A percentile compares a stretch with the other conserved stretches of the same genome.
phyloP scores from a whole-genome alignment of 2,797 vertebrate species.

The Malurus leucopterus region DNA sequence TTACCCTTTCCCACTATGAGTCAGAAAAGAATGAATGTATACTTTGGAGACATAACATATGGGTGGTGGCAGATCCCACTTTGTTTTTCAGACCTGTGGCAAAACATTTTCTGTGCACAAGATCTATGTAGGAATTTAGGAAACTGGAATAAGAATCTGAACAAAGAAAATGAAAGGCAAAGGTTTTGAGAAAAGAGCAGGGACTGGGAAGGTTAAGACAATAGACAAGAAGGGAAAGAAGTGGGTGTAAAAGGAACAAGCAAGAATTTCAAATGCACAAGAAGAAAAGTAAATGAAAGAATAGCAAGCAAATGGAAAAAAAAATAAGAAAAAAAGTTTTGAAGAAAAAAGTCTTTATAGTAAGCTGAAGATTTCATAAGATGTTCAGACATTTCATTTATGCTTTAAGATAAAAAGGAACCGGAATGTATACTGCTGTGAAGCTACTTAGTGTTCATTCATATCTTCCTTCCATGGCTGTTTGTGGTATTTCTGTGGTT shows the following conservation, averaged over 20 bases:
- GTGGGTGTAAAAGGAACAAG: neutral
- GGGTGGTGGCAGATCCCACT: accelerated
- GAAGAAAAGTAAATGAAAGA: neutral
- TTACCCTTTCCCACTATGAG: neutral
- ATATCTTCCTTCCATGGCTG: neutral
- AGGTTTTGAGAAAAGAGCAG: neutral
- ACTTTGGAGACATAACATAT: accelerated
- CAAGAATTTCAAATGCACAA: neutral
- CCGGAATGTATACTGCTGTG: neutral
- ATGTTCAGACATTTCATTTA: neutral
- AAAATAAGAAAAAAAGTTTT: neutral
- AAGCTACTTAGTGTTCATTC: neutral
- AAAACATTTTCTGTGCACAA: neutral
- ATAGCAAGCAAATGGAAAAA: neutral
- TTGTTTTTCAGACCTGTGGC: neutral
- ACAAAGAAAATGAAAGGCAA: neutral
- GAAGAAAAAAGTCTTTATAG: neutral
- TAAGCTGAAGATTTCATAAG: neutral
- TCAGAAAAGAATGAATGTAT: neutral
- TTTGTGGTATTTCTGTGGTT: neutral
- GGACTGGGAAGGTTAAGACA: neutral
- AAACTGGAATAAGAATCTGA: neutral
- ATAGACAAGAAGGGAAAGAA: neutral
- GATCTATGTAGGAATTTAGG: neutral
- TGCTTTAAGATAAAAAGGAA: neutral